Percentiles rank a stretch among this genome's conserved stretches.
phyloP scores from a whole-genome alignment of 2,888 invertebrate species.

The Actias luna region DNA sequence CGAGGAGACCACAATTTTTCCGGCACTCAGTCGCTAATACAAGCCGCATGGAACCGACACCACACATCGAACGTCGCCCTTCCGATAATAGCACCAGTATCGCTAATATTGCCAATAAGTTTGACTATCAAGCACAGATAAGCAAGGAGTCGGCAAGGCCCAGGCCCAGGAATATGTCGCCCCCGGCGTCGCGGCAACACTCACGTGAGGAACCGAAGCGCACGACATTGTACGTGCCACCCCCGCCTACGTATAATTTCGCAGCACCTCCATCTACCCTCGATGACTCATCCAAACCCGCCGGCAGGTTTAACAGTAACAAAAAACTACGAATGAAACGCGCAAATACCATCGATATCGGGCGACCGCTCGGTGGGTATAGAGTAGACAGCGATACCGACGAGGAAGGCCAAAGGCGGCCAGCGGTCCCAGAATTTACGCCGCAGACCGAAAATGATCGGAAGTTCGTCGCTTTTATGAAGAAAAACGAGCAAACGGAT shows the following conservation, averaged over 20 bases:
- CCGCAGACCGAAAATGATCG: conserved; percentile 93
- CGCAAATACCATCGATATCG: conserved; percentile 94
- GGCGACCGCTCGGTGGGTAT: conserved; percentile 84
- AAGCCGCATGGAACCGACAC: conserved; percentile 30
- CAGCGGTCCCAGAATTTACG: conserved; percentile 85
- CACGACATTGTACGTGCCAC: conserved; percentile 58
- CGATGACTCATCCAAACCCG: conserved; percentile 61
- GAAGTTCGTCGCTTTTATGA: conserved; percentile 92
- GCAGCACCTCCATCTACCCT: conserved; percentile 58
- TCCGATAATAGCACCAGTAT: conserved; percentile 63
- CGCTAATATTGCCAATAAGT: conserved; percentile 68
- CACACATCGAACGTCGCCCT: conserved; percentile 49
- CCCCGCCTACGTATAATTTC: conserved; percentile 71
- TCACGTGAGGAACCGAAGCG: conserved; percentile 49
- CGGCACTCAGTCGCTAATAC: conserved; percentile 69
- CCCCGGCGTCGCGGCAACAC: conserved; percentile 35
- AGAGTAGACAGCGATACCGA: conserved; percentile 75
- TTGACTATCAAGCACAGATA: conserved; percentile 54
- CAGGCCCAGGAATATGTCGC: conserved; percentile 23
- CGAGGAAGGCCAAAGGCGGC: conserved; percentile 54
- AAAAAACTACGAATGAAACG: conserved; percentile 91
- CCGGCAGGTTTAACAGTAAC: conserved; percentile 76
- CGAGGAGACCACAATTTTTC: conserved; percentile 61
- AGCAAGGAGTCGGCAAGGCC: conserved; percentile 34
- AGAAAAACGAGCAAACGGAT: conserved; percentile 82